Conservation (phyloP, 53 echinoderm and acorn worm genomes). For the Zoroaster sp. region DNA sequence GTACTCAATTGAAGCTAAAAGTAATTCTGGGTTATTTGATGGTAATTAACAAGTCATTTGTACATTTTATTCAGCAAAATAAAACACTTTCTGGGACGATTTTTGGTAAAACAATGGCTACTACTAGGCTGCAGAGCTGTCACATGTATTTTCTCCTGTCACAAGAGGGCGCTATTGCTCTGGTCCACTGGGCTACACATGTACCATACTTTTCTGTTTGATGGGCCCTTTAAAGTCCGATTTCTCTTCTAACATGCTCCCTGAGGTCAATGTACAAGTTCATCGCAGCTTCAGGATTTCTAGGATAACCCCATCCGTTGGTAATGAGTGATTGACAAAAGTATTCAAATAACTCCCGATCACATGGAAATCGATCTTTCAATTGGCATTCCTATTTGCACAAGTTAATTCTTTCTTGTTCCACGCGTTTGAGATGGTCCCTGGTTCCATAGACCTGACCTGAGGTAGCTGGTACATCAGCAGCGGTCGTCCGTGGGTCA, state of each 20-base stretch:
- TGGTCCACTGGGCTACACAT: too few species aligned
- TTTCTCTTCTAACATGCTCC: conserved; percentile 7
- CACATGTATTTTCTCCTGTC: too few species aligned
- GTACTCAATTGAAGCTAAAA: too few species aligned
- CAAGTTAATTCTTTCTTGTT: conserved; percentile 6
- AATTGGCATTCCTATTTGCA: conserved; percentile 32
- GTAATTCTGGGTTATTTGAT: too few species aligned
- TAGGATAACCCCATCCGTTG: conserved; percentile 11
- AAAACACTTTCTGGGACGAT: too few species aligned
- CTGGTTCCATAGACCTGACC: conserved; percentile 30
- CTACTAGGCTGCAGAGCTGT: too few species aligned
- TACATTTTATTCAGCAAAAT: too few species aligned
- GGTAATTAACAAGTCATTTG: too few species aligned
- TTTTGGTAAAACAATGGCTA: too few species aligned
- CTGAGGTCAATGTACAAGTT: conserved; percentile 31
- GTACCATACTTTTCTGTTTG: too few species aligned
- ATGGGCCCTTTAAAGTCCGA: background rate
- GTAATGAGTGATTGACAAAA: background rate
- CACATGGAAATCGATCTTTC: conserved; percentile 44
- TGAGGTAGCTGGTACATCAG: conserved; percentile 40
- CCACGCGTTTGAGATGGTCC: conserved; percentile 28
- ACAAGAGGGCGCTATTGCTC: too few species aligned
- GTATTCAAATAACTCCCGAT: conserved; percentile 17
- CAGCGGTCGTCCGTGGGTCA: conserved; percentile 24
- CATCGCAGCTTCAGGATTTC: conserved; percentile 44